Evolutionary conservation across 1,140 invertebrate genomes (phyloP).

Genomic region (Drosophila leontia): DNA sequence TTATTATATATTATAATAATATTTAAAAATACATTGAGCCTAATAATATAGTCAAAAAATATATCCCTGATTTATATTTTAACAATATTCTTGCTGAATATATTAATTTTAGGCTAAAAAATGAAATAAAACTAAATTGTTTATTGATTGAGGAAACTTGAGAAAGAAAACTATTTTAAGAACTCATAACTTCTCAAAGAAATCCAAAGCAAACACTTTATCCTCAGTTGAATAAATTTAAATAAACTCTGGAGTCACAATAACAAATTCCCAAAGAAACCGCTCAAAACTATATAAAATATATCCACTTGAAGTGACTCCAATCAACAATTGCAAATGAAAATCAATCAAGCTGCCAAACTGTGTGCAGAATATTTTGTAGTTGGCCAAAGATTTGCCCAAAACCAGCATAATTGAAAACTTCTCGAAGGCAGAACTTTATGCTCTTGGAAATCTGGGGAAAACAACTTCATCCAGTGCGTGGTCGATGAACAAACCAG

Average conservation of each 20-base stretch:
- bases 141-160: neutral
- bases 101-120: neutral
- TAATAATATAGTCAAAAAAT: no score
- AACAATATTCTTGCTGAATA: neutral
- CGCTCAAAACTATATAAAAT: neutral
- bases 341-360: constrained; percentile 13
- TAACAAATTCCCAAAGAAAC: neutral
- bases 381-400: constrained; percentile 11
- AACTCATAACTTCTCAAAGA: neutral
- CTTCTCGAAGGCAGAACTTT: constrained; percentile 4
- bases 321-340: constrained; percentile 18
- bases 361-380: constrained; percentile 7
- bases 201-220: neutral
- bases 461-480: constrained; percentile 14
- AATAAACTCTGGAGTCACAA: neutral
- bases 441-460: neutral
- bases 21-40: no score
- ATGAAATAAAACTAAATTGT: neutral
- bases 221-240: neutral
- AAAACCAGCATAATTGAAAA: constrained; percentile 26
- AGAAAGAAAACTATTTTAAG: neutral
- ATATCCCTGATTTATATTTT: neutral
- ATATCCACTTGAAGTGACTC: neutral
- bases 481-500: constrained; percentile 16
- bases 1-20: no score